Evolutionary conservation across 2,888 invertebrate genomes (phyloP).

Genomic region (Rhingia rostrata): DNA sequence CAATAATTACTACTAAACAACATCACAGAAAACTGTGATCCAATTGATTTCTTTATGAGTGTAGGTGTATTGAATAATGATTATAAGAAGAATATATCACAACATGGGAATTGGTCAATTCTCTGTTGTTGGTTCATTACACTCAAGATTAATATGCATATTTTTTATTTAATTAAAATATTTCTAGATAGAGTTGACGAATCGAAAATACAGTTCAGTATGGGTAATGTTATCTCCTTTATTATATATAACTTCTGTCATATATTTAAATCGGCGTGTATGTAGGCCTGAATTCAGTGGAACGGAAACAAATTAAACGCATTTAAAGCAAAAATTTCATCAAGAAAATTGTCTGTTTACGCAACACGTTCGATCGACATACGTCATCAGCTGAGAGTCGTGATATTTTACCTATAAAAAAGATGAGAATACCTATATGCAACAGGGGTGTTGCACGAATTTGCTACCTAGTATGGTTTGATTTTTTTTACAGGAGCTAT

Average conservation of each 20-base stretch:
- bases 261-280: conserved; percentile 2
- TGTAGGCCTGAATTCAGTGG: background rate
- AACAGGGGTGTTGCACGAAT: conserved; percentile 10
- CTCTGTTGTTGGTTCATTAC: conserved; percentile 42
- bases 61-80: conserved; percentile 5
- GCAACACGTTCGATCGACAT: conserved; percentile 48
- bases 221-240: conserved; percentile 24
- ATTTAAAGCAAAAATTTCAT: conserved; percentile 12
- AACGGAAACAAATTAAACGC: conserved; percentile 31
- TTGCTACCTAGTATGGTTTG: background rate
- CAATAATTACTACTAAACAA: background rate
- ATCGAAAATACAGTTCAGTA: background rate
- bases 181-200: background rate
- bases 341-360: conserved; percentile 40
- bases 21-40: background rate
- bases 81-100: background rate
- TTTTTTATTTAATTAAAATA: conserved; percentile 18
- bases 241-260: background rate
- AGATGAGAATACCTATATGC: conserved; percentile 21
- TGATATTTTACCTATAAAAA: background rate
- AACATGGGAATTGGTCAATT: conserved; percentile 13
- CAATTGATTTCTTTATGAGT: background rate
- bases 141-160: conserved; percentile 25
- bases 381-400: conserved; percentile 47
- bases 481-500: conserved; percentile 1